phyloP scores from a whole-genome alignment of 2,888 invertebrate genomes.

The Epistrophe grossulariae region DNA sequence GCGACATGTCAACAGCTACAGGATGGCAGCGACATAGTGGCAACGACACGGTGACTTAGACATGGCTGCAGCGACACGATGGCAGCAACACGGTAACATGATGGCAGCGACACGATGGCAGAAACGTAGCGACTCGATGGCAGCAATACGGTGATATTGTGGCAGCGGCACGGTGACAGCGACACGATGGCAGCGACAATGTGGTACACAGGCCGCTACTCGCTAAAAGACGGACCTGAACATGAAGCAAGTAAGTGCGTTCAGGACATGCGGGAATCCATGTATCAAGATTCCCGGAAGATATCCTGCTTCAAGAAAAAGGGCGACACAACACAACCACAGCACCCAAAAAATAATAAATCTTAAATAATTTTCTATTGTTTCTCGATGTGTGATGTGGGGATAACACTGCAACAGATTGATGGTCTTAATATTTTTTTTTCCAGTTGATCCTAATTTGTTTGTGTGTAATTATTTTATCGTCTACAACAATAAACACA shows the following conservation, averaged over 20 bases:
- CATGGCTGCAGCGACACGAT: no score
- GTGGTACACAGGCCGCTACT: neutral
- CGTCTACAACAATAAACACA: neutral
- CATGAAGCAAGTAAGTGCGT: neutral
- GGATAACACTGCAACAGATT: conserved; percentile 59
- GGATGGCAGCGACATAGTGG: no score
- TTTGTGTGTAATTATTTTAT: conserved; percentile 43
- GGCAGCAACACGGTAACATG: no score
- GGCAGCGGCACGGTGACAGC: no score
- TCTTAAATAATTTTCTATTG: conserved; percentile 63
- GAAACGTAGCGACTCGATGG: no score
- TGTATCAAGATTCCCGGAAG: neutral
- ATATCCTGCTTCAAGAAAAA: neutral
- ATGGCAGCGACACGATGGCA: no score
- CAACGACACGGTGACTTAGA: no score
- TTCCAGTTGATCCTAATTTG: conserved; percentile 58
- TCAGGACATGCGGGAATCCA: conserved; percentile 27
- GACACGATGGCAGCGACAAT: no score
- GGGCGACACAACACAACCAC: conserved; percentile 13
- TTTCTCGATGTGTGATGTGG: conserved; percentile 17
- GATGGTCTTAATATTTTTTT: conserved; percentile 28
- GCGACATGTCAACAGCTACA: no score
- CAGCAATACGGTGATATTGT: no score
- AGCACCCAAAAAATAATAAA: conserved; percentile 40
- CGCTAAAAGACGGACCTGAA: neutral